These are phyloP conservation scores for Blennius ocellaris DNA, from an alignment of 2,113 vertebrate genomes.

Conservation along the genomic window DNA sequence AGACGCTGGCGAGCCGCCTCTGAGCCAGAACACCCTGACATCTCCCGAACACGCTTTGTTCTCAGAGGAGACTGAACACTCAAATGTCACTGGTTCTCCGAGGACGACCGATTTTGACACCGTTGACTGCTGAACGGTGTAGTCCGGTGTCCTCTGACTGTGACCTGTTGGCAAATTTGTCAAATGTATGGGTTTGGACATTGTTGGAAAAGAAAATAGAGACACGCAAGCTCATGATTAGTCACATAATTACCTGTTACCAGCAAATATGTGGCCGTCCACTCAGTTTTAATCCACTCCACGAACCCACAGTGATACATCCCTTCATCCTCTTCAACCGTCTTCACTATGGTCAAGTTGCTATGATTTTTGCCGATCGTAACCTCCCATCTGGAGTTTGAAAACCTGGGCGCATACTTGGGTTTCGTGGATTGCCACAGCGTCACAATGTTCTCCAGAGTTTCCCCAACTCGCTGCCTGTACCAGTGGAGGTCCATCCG, in stretches of 20 bases:
- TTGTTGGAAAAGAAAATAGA: background rate
- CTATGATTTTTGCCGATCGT: too few species aligned
- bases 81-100: slow-evolving; percentile 18
- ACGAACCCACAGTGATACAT: slow-evolving; percentile 16
- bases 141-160: slow-evolving; percentile 13
- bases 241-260: background rate
- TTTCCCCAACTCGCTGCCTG: slow-evolving; percentile 6
- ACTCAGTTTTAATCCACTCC: background rate
- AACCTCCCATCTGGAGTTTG: background rate
- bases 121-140: slow-evolving; percentile 7
- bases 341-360: background rate
- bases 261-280: slow-evolving; percentile 12
- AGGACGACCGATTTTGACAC: background rate
- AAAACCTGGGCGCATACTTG: background rate
- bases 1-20: background rate
- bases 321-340: background rate
- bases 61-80: slow-evolving; percentile 25
- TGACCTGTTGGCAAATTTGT: background rate
- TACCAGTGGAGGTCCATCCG: background rate
- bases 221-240: background rate
- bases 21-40: slow-evolving; percentile 45
- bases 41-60: background rate
- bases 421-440: background rate
- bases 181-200: too few species aligned
- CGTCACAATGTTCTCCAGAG: slow-evolving; percentile 1